Conservation (phyloP, 2,888 invertebrate species). For the Acleris laterana region DNA sequence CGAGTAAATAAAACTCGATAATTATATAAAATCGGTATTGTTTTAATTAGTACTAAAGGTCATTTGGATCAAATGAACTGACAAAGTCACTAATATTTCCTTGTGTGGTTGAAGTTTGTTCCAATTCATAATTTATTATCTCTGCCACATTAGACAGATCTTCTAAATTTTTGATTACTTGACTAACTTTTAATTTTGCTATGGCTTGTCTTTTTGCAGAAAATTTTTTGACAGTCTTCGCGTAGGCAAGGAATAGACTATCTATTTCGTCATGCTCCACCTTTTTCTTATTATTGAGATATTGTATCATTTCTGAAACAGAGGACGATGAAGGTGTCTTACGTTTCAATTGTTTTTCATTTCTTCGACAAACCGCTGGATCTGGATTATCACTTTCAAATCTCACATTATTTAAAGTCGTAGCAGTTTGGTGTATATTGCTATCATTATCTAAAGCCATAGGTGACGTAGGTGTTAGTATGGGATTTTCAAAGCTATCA, state of each 20-base stretch:
- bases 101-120: no score
- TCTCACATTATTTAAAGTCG: background rate
- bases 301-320: conserved; percentile 2
- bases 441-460: background rate
- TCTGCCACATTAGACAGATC: background rate
- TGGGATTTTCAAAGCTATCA: background rate
- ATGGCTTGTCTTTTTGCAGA: conserved; percentile 11
- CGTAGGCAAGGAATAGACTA: conserved; percentile 5
- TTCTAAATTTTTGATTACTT: conserved; percentile 10
- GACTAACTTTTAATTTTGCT: conserved; percentile 10
- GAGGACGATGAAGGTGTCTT: background rate
- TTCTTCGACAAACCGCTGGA: background rate
- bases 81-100: no score
- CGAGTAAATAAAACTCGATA: background rate
- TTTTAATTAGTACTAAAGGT: background rate
- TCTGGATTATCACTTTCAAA: background rate
- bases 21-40: background rate
- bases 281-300: background rate
- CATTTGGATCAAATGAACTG: no score
- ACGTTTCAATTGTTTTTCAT: conserved; percentile 2
- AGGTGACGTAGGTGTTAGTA: background rate
- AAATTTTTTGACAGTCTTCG: conserved; percentile 4
- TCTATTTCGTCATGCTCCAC: conserved; percentile 5
- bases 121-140: no score
- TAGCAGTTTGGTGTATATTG: background rate